A percentile compares a stretch with the other conserved stretches of the same genome.
Evolutionary conservation across 2,888 invertebrate genomes (phyloP).

Genomic region (Lypha dubia): DNA sequence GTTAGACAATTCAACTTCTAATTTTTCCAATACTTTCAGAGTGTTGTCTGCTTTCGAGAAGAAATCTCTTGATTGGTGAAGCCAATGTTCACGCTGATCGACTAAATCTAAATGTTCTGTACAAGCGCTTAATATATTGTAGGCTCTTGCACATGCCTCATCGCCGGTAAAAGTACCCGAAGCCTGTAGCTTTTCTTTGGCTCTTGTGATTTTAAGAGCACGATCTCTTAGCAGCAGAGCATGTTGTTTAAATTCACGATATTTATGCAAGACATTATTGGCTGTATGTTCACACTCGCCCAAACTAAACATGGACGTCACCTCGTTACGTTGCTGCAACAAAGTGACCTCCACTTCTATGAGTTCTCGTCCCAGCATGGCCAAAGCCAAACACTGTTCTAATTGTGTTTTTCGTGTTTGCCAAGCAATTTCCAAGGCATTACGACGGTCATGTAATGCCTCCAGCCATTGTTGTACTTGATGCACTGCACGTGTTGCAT

Average conservation of each 20-base stretch:
- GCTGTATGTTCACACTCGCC: conserved; percentile 89
- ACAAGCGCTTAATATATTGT: conserved; percentile 86
- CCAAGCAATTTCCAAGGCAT: conserved; percentile 88
- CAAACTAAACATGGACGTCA: conserved; percentile 84
- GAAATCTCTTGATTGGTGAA: conserved; percentile 88
- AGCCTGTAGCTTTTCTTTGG: conserved; percentile 89
- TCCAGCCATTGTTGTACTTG: conserved; percentile 91
- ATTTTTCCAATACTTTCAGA: conserved; percentile 88
- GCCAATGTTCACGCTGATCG: conserved; percentile 88
- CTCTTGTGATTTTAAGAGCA: conserved; percentile 89
- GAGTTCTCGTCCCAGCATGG: conserved; percentile 89
- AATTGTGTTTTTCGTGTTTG: conserved; percentile 89
- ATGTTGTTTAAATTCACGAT: conserved; percentile 88
- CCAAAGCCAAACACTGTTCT: conserved; percentile 90
- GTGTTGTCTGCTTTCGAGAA: conserved; percentile 89
- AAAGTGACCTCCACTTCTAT: conserved; percentile 86
- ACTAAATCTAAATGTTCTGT: conserved; percentile 89
- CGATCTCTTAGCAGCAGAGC: conserved; percentile 90
- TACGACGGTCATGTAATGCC: conserved; percentile 89
- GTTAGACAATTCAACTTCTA: conserved; percentile 89
- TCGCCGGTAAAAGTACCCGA: conserved; percentile 89
- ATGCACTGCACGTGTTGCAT: conserved; percentile 84
- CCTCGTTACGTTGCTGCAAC: conserved; percentile 84
- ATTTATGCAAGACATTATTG: conserved; percentile 87
- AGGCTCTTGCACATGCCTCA: conserved; percentile 87